Evolutionary conservation across 2,888 invertebrate genomes (phyloP).

Genomic region (Dinocampus coccinellae): DNA sequence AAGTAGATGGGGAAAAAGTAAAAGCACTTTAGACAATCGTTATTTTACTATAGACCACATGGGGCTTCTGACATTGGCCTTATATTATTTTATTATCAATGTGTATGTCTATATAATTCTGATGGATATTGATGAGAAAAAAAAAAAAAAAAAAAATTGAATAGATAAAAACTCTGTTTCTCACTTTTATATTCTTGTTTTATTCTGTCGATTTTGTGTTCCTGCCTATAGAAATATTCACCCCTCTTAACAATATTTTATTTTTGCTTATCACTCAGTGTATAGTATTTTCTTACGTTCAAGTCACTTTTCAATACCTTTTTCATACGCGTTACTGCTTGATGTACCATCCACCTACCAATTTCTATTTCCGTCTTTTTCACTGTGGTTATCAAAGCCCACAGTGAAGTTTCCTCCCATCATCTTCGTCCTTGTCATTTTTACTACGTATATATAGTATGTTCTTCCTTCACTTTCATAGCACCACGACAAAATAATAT

Average conservation of each 20-base stretch:
- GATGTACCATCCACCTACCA: slow-evolving; percentile 1
- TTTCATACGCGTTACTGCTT: slow-evolving; percentile 7
- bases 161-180: not conserved
- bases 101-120: slow-evolving; percentile 12
- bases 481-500: slow-evolving; percentile 54
- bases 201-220: slow-evolving; percentile 16
- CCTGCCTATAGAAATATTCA: no score
- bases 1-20: not conserved
- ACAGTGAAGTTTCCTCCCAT: not conserved
- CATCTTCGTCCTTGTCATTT: not conserved
- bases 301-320: slow-evolving; percentile 10
- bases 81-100: not conserved
- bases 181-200: not conserved
- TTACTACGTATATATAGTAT: not conserved
- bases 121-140: slow-evolving; percentile 10
- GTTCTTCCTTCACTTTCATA: slow-evolving; percentile 17
- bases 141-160: no score
- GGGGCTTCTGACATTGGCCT: slow-evolving; percentile 1
- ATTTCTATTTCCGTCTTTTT: slow-evolving; percentile 26
- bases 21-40: slow-evolving; percentile 8
- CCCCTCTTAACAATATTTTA: not conserved
- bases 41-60: not conserved
- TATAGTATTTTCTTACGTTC: slow-evolving; percentile 17
- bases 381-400: slow-evolving; percentile 13
- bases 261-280: slow-evolving; percentile 36